Evolutionary conservation across 2,888 invertebrate species (phyloP).

Genomic region (Steinernema hermaphroditum): DNA sequence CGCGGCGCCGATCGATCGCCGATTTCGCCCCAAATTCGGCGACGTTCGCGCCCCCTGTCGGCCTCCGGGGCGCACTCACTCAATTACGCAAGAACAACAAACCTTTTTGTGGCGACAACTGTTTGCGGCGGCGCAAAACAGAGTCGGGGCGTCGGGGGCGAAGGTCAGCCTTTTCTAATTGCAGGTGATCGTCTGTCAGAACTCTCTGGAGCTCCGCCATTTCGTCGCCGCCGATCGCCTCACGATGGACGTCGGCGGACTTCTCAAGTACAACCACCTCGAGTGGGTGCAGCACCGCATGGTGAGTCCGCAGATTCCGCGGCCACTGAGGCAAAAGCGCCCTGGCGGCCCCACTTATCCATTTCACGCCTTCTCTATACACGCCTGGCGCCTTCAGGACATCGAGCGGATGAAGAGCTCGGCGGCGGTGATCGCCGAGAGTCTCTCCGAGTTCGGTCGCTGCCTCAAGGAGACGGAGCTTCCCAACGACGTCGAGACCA

Average conservation of each 20-base stretch:
- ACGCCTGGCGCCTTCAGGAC: too few relatives aligned
- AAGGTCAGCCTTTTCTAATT: constrained; percentile 31
- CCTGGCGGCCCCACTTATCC: background rate
- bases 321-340: background rate
- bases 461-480: constrained; percentile 84
- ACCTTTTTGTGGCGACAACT: constrained; percentile 19
- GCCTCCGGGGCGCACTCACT: constrained; percentile 1
- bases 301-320: constrained; percentile 72
- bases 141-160: background rate
- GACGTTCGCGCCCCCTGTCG: background rate
- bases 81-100: constrained; percentile 31
- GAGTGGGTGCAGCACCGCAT: constrained; percentile 96
- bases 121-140: constrained; percentile 17
- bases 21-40: constrained; percentile 16
- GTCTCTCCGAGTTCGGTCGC: constrained; percentile 83
- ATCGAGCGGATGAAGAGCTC: constrained; percentile 90
- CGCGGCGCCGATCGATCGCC: constrained; percentile 27
- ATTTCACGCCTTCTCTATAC: background rate
- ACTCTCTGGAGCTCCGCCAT: constrained; percentile 82
- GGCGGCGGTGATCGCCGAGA: constrained; percentile 84
- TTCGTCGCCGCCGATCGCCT: constrained; percentile 78
- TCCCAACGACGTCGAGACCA: constrained; percentile 89
- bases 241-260: constrained; percentile 86
- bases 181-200: constrained; percentile 79
- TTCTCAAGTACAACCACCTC: constrained; percentile 84